Evolutionary conservation across 1,140 invertebrate genomes (phyloP).

Genomic region (Zeugodacus cucurbitae): DNA sequence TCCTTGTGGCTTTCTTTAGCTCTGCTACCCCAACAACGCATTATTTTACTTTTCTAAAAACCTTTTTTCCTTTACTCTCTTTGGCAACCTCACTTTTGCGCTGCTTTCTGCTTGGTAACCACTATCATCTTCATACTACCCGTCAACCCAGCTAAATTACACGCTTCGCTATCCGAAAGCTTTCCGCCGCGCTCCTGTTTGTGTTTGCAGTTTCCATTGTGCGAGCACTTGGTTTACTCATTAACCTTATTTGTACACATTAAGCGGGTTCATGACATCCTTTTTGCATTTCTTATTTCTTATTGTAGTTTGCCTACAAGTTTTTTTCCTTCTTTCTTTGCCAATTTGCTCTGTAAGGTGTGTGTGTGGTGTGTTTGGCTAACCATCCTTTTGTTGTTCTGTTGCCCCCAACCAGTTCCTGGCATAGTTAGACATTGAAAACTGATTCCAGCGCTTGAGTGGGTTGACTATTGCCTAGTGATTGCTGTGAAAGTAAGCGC

Average conservation of each 20-base stretch:
- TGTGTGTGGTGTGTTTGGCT: neutral
- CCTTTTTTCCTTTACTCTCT: too few relatives aligned
- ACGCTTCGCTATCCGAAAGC: neutral
- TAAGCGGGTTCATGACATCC: neutral
- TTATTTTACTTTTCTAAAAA: too few relatives aligned
- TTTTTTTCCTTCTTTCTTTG: neutral
- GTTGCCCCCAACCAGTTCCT: too few relatives aligned
- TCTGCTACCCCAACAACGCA: too few relatives aligned
- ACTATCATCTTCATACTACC: too few relatives aligned
- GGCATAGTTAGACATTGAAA: constrained; percentile 17
- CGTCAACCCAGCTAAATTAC: neutral
- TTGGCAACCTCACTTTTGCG: too few relatives aligned
- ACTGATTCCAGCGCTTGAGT: neutral
- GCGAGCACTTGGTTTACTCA: neutral
- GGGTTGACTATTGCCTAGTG: neutral
- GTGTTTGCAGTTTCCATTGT: neutral
- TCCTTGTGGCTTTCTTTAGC: too few relatives aligned
- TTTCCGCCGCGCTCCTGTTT: neutral
- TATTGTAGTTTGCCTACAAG: neutral
- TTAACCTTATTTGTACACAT: constrained; percentile 13
- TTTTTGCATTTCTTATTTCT: neutral
- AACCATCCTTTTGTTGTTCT: neutral
- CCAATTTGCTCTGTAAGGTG: neutral
- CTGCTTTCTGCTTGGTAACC: neutral
- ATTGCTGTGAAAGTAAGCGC: neutral